Base-by-base conservation (phyloP, 2,888 invertebrate genomes). In the Priocnemis perturbator region DNA sequence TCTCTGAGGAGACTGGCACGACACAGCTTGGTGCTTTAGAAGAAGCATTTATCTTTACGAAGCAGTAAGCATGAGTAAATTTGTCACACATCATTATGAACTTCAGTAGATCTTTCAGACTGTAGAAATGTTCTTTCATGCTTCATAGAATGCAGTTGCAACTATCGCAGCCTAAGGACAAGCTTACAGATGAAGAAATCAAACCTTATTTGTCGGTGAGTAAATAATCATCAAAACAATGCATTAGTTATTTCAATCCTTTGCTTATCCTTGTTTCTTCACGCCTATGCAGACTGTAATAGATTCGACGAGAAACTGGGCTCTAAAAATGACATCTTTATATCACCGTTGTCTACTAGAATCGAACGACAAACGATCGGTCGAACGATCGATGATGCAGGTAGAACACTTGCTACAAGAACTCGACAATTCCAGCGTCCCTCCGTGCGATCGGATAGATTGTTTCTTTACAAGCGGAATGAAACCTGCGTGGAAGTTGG, bases 321-420 rank as follows among this genome's bases (percentile, higher is more conserved):
- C 94, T 50, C 91, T 97, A 0, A 93, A 96, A 60, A 92, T 94
- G 47, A 92, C 94, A 0, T 93, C 96, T 0, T 89, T 99, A 20
- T 90, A 95, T 0, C 90, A 94, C 15, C 92, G 98, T 62, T 96
- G 96, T 78, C 91, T 92, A 68, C 88, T 96, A 61, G 98, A 99
- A 88, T 92, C 93, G 0, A 91, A 91, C 58, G 94, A 95, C 81
- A 93, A 94, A 65, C 92, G 98, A 64, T 95, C 96, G 0, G 93
- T 98, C 15, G 98, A 98, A 86, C 91, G 98, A 48, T 94, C 97
- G 21, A 93, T 98, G 92, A 91, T 93, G 85, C 98, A 98, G 89
- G 92, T 95, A 74, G 96, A 97, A 89, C 93, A 94, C 82, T 91
- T 96, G 45, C 92, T 96, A 3, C 93, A 93, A 74, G 91, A 89